Evolutionary conservation across 2,888 invertebrate species (phyloP).

Genomic region (Leptopilina drosophilae): DNA sequence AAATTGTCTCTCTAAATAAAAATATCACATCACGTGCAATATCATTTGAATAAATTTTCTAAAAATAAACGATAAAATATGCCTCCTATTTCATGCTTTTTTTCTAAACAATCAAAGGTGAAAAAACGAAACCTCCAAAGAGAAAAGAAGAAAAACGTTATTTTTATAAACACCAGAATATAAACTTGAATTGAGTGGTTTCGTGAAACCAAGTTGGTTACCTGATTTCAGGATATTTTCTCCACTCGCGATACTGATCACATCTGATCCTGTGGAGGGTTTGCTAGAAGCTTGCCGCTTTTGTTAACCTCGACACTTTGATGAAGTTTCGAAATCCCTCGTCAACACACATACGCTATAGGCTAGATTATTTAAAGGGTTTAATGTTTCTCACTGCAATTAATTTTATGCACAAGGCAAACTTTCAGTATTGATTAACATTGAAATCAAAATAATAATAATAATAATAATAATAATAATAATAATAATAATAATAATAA

Average conservation of each 20-base stretch:
- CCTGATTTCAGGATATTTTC: slow-evolving; percentile 49
- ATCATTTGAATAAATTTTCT: too few relatives aligned
- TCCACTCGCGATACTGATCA: slow-evolving; percentile 29
- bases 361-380: background rate
- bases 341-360: slow-evolving; percentile 1
- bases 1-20: too few relatives aligned
- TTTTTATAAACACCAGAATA: background rate
- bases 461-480: too few relatives aligned
- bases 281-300: slow-evolving; percentile 1
- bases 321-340: slow-evolving; percentile 41
- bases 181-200: slow-evolving; percentile 43
- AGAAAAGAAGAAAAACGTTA: background rate
- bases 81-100: too few relatives aligned
- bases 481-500: too few relatives aligned
- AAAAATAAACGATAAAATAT: too few relatives aligned
- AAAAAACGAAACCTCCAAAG: background rate
- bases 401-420: background rate
- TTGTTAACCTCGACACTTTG: slow-evolving; percentile 15
- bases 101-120: too few relatives aligned
- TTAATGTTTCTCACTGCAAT: background rate
- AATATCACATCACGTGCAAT: too few relatives aligned
- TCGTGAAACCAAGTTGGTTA: slow-evolving; percentile 54
- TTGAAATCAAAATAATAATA: too few relatives aligned
- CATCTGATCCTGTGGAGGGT: slow-evolving; percentile 15
- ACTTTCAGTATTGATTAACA: too few relatives aligned